Evolutionary conservation across 2,113 vertebrate species (phyloP).

Genomic region (Emydura subglobosa): DNA sequence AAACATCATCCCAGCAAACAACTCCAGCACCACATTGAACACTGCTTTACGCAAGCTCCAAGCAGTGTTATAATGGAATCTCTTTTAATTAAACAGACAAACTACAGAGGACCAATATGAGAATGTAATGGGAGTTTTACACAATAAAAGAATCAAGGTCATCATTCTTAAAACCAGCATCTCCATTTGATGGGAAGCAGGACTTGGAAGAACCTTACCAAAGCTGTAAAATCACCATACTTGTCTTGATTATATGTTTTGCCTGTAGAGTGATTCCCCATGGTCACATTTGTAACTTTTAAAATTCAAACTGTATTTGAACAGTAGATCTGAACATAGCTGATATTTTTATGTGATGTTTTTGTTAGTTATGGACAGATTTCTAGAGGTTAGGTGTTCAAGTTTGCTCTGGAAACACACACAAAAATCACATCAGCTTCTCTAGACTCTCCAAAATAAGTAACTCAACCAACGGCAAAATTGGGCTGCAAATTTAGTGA

Average conservation of each 20-base stretch:
- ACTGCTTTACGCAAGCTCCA: background rate
- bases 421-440: background rate
- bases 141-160: background rate
- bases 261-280: background rate
- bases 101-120: background rate
- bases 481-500: background rate
- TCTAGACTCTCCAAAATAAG: background rate
- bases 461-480: background rate
- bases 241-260: background rate
- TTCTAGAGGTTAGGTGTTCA: background rate
- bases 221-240: background rate
- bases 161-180: background rate
- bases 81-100: background rate
- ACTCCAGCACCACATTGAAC: background rate
- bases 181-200: background rate
- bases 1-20: background rate
- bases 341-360: background rate
- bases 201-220: background rate
- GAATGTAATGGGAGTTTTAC: background rate
- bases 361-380: background rate
- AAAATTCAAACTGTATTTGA: background rate
- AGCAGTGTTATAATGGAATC: background rate
- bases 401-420: background rate
- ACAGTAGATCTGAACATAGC: background rate
- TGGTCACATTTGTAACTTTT: too few relatives aligned